These are phyloP conservation scores for Hipposideros armiger DNA, from an alignment of 2,113 vertebrate genomes.

Conservation along the genomic window DNA sequence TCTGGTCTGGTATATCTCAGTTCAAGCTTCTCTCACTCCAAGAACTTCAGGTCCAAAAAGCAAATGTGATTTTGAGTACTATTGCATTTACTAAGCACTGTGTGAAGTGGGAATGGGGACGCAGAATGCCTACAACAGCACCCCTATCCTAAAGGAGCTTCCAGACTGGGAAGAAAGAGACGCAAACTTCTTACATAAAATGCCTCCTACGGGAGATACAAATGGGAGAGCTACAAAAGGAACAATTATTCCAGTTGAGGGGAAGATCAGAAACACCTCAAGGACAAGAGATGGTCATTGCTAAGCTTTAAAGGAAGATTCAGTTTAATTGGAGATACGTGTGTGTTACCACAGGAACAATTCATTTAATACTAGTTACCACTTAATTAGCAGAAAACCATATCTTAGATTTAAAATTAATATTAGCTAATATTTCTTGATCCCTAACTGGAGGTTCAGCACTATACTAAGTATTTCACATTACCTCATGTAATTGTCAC, in stretches of 20 bases:
- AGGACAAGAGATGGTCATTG: not conserved
- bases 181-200: conserved; percentile 6
- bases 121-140: not conserved
- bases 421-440: conserved; percentile 41
- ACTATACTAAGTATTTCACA: not conserved
- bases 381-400: conserved; percentile 25
- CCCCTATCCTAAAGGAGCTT: not conserved
- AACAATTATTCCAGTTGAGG: conserved; percentile 20
- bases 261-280: conserved; percentile 30
- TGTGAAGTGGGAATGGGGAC: not conserved
- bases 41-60: not conserved
- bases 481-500: not conserved
- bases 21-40: not conserved
- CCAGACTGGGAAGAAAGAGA: not conserved
- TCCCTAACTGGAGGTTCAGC: not conserved
- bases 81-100: not conserved
- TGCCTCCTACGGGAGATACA: conserved; percentile 21
- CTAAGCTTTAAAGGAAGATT: conserved; percentile 24
- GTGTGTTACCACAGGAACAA: not conserved
- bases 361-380: conserved; percentile 9
- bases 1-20: conserved; percentile 22
- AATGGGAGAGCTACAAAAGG: conserved; percentile 25
- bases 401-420: conserved; percentile 24
- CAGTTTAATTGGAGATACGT: not conserved
- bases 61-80: not conserved